Base-by-base conservation (phyloP, 2,888 invertebrate genomes). In the Periphyllus acericola region DNA sequence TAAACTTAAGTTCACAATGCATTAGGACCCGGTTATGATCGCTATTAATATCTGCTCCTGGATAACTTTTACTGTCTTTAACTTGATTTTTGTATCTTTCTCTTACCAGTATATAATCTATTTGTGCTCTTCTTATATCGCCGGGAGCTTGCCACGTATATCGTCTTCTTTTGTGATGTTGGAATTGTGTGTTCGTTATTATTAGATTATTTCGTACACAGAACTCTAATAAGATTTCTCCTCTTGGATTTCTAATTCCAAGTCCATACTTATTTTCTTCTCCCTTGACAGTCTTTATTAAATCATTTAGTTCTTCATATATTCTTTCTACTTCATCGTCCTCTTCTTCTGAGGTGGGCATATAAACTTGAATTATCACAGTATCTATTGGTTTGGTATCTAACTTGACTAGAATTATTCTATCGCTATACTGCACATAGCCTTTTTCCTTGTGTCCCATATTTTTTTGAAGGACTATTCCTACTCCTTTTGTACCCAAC, bases 341-440 rank as follows among this genome's bases (percentile, higher is more conserved):
- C 46, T 79, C 34, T 80, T 78, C 80, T 52, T 80, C 40, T 71
- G 87, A 68, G 25, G 80, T 86, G 76, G 52, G 79, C 79, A 80
- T 87, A 72, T 86, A 79, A 21, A 82, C 76, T 66, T 89, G 46
- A 52, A 82, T 87, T 55, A 72, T 76, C 34, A 87, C 32, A 25
- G 78, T 89, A 68, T 89, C 82, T 72, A 60, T 36, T 40, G 71
- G 55, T 82, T 87, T 71, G 25, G 66, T 76, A 32, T 88, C 72
- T 46, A 89, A 52, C n/a, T 89, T 68, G 75, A 81, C 86, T 79
- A 89, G 52, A 60, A 89, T 76, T 72, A 84, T 83, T 40, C 88
- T 88, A 32, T 83, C 88, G 21, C 75, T 84, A 55, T 84, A 52
- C 34, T 84, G 75, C 72, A 75, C 84, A 32, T 84, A 84, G 6